A percentile compares a stretch with the other conserved stretches of the same genome.
Evolutionary conservation across 2,113 vertebrate species (phyloP).

Genomic region (Donacobius atricapilla): DNA sequence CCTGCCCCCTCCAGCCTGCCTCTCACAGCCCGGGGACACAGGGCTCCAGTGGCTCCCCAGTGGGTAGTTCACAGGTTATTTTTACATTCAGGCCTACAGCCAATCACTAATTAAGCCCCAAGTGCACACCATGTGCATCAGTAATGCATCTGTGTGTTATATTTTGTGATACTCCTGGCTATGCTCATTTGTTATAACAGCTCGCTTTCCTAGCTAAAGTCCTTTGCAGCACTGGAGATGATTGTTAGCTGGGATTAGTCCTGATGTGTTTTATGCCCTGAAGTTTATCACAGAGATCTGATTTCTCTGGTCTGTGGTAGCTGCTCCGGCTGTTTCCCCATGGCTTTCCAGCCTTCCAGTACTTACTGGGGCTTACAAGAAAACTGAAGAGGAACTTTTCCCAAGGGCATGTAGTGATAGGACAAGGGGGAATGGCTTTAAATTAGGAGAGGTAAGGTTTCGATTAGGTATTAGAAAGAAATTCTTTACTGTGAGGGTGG

Average conservation of each 20-base stretch:
- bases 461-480: neutral
- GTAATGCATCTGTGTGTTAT: neutral
- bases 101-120: neutral
- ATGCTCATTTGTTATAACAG: neutral
- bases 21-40: neutral
- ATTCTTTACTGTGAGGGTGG: fast-evolving
- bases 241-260: neutral
- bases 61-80: neutral
- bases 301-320: neutral
- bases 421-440: neutral
- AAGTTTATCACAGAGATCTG: neutral
- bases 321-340: neutral
- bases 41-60: neutral
- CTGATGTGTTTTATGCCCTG: neutral
- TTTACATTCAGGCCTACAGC: neutral
- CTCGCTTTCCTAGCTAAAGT: neutral
- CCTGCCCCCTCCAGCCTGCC: neutral
- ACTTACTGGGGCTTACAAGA: neutral
- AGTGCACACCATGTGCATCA: neutral
- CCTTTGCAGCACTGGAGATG: neutral
- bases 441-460: neutral
- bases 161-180: neutral
- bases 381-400: neutral
- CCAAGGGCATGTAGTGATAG: neutral
- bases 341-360: neutral